Conservation (phyloP, 2,888 invertebrate genomes). For the Palloptera scutellata region DNA sequence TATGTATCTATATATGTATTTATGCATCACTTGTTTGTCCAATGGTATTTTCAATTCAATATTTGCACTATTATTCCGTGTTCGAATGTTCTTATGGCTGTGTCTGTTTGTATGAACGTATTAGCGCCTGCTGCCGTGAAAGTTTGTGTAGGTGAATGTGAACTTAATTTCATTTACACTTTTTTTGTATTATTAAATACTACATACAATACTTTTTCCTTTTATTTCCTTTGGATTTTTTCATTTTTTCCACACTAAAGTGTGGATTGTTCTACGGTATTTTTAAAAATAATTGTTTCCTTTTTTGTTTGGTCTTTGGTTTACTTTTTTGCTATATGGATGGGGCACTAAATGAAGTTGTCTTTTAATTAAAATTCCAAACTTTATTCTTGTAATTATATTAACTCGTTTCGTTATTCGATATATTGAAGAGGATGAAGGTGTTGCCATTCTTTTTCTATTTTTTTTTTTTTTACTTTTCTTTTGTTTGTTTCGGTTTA, state of each 20-base stretch:
- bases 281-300: background rate
- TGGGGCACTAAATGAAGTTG: slow-evolving; percentile 48
- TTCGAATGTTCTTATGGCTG: slow-evolving; percentile 1
- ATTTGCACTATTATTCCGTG: slow-evolving; percentile 11
- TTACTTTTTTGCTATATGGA: too few species aligned
- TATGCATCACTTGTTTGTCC: slow-evolving; percentile 12
- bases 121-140: background rate
- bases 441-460: background rate
- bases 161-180: slow-evolving; percentile 17
- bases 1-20: background rate
- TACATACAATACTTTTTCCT: background rate
- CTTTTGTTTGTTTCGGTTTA: slow-evolving; percentile 13
- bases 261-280: background rate
- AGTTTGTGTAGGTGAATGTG: slow-evolving; percentile 3
- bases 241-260: background rate
- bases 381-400: slow-evolving; percentile 59
- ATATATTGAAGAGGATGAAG: slow-evolving; percentile 3
- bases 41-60: slow-evolving; percentile 23
- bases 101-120: background rate
- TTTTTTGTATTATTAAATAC: background rate
- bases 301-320: too few species aligned
- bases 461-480: slow-evolving; percentile 16
- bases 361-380: slow-evolving; percentile 60
- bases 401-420: slow-evolving; percentile 53
- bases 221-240: background rate